These are phyloP conservation scores for Sebastes trivittatus DNA, from an alignment of 2,797 vertebrate genomes.

Conservation along the genomic window DNA sequence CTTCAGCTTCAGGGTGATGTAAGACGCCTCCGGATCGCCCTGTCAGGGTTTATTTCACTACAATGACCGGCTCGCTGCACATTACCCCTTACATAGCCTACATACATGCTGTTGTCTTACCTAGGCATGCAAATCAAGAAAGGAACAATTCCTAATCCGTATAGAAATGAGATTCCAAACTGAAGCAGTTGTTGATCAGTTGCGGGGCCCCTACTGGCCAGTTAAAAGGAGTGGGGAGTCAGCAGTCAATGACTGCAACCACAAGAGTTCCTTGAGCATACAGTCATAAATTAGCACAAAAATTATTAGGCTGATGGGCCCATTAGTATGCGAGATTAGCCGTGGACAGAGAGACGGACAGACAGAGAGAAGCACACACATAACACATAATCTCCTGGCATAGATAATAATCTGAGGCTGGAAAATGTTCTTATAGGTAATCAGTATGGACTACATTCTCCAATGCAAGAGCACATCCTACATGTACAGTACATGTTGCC, in stretches of 20 bases:
- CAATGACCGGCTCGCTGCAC: too few relatives aligned
- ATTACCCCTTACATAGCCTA: too few relatives aligned
- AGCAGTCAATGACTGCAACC: background rate
- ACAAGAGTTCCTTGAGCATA: background rate
- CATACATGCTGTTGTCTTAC: too few relatives aligned
- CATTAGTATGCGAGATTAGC: background rate
- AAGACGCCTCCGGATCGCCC: too few relatives aligned
- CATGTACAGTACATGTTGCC: conserved; percentile 31
- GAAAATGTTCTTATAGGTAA: conserved; percentile 33
- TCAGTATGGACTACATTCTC: conserved; percentile 1
- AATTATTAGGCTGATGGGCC: background rate
- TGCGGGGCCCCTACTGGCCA: background rate
- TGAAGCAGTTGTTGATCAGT: background rate
- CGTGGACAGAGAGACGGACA: background rate
- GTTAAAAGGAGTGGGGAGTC: background rate
- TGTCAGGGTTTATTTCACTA: too few relatives aligned
- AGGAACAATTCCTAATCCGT: background rate
- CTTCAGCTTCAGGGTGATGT: too few relatives aligned
- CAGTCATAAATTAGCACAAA: background rate
- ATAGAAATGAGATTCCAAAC: background rate
- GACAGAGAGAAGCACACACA: background rate
- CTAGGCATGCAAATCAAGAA: too few relatives aligned
- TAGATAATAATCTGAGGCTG: background rate
- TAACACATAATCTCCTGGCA: background rate
- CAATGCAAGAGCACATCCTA: conserved; percentile 18